Base-by-base conservation (phyloP, 2,797 vertebrate species). In the Bufotes viridis region DNA sequence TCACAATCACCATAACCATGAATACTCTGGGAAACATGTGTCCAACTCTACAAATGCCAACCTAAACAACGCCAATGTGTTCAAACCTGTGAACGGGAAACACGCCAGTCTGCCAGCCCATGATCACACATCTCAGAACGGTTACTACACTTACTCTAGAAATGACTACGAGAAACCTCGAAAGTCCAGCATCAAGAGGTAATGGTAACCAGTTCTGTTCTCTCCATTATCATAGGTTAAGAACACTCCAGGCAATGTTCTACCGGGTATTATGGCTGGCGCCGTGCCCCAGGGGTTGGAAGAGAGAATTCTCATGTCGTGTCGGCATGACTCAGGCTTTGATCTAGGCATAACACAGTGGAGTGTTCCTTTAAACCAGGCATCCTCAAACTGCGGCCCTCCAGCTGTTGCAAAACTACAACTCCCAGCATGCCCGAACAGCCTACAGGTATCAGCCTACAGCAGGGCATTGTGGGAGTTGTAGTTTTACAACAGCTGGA, bases 31-130 rank as follows among this genome's bases (percentile, higher is more conserved):
- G 93, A 99, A 99, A 95, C 94, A 94, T 1, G 96, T 96, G 86
- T 97, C 97, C 89, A 99, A 98, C 92, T 99, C 98, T 92, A 99
- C 97, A 91, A 99, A 99, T 94, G 97, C 97, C 96, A 99, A 99
- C 94, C 97, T 99, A 94, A 99, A 99, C 96, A 99, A 99, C 76
- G 98, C 98, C 95, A 99, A 99, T 58, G 90, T 97, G 93, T 98
- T 97, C 94, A 97, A 97, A 92, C 93, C 97, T 90, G 95, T 96
- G 93, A 97, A 98, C 0, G 97, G 97, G 89, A 98, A 96, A 87
- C 96, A 96, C 91, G 49, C 90, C 60, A 90, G 91, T 89, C 94
- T 94, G 91, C 95, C 95, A 87, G 96, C 93, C 91, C 96, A 95
- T 5, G 97, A 98, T 81, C 97, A 95, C 0, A 93, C 96, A 0